phyloP scores from a whole-genome alignment of 1,140 invertebrate genomes.

The Holotrichia oblita region DNA sequence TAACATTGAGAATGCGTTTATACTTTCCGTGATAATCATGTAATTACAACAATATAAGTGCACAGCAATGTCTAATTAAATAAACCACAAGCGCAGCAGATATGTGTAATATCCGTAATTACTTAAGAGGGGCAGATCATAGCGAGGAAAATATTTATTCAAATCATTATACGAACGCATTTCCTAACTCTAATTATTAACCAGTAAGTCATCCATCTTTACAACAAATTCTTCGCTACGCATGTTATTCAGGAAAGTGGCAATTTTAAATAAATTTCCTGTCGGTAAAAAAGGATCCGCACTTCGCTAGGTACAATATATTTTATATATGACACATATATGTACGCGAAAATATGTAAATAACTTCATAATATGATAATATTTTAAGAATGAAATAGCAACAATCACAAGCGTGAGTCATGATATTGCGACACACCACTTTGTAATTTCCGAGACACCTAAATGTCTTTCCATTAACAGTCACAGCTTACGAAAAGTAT shows the following conservation, averaged over 20 bases:
- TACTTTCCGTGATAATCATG: not conserved
- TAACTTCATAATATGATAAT: not conserved
- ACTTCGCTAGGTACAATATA: too few relatives aligned
- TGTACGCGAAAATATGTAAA: not conserved
- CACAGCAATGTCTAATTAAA: not conserved
- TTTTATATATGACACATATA: too few relatives aligned
- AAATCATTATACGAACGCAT: too few relatives aligned
- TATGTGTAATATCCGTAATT: not conserved
- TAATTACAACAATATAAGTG: not conserved
- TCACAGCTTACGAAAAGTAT: not conserved
- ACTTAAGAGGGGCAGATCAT: not conserved
- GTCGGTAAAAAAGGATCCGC: too few relatives aligned
- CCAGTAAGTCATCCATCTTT: not conserved
- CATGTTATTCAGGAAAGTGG: too few relatives aligned
- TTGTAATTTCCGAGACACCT: slow-evolving; percentile 23
- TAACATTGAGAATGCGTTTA: not conserved
- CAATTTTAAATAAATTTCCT: too few relatives aligned
- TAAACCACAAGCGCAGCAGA: not conserved
- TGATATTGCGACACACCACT: not conserved
- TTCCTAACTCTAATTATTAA: too few relatives aligned
- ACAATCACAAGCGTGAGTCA: not conserved
- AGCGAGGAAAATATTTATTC: not conserved
- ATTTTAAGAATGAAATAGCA: not conserved
- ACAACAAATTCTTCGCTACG: not conserved
- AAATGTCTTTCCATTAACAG: slow-evolving; percentile 18